These are phyloP conservation scores for Pandemis heparana DNA, from an alignment of 2,888 invertebrate genomes.

Conservation along the genomic window DNA sequence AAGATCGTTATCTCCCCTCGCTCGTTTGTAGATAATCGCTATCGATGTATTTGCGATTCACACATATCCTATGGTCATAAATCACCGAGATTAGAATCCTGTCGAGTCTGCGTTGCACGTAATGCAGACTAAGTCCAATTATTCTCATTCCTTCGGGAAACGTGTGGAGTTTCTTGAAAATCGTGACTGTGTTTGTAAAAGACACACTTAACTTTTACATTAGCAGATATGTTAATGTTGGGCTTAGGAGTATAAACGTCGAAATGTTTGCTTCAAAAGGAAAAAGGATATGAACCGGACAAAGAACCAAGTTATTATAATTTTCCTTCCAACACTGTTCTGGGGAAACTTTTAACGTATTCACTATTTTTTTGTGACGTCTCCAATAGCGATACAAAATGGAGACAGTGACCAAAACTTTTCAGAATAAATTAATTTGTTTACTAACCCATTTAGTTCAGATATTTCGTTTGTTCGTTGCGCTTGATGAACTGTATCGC, in stretches of 20 bases:
- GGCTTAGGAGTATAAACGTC: not conserved
- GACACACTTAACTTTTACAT: not conserved
- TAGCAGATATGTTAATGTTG: not conserved
- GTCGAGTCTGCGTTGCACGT: not conserved
- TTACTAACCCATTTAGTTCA: not conserved
- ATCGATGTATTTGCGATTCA: conserved; percentile 24
- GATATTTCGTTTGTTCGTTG: not conserved
- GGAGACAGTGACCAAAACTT: not conserved
- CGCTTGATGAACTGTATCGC: not conserved
- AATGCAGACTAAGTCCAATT: conserved; percentile 3
- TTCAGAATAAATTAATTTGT: not conserved
- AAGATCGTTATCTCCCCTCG: conserved; percentile 13
- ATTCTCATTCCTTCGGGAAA: not conserved
- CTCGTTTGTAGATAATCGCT: conserved; percentile 33
- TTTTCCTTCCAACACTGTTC: conserved; percentile 1
- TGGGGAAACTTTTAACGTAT: not conserved
- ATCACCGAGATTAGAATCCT: conserved; percentile 24
- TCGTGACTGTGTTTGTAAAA: not conserved
- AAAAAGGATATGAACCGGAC: not conserved
- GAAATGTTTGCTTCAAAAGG: not conserved
- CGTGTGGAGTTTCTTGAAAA: not conserved
- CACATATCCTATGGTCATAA: conserved; percentile 11
- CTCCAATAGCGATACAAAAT: not conserved
- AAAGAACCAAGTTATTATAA: not conserved
- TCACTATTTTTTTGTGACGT: conserved; percentile 1